phyloP scores from a whole-genome alignment of 1,140 invertebrate species.

The Diorhabda sublineata region DNA sequence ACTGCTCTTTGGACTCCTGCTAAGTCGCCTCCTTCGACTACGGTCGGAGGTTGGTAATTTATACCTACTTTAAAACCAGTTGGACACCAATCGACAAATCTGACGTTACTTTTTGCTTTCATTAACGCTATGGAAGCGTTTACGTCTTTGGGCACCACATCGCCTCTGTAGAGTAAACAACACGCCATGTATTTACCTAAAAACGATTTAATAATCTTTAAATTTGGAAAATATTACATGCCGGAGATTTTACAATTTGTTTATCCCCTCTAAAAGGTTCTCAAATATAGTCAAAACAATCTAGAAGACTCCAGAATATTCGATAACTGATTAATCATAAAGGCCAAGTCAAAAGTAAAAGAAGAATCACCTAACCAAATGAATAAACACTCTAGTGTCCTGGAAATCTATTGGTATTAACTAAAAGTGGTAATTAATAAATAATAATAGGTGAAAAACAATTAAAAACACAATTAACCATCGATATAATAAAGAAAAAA shows the following conservation, averaged over 20 bases:
- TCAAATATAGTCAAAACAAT: too few relatives aligned
- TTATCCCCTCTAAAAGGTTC: too few relatives aligned
- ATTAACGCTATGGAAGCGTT: constrained; percentile 78
- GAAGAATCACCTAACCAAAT: too few relatives aligned
- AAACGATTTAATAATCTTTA: neutral
- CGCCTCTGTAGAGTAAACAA: constrained; percentile 65
- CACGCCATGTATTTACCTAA: constrained; percentile 86
- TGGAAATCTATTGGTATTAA: too few relatives aligned
- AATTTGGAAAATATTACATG: neutral
- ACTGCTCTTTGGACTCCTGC: constrained; percentile 79
- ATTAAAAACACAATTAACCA: too few relatives aligned
- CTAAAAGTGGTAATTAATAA: too few relatives aligned
- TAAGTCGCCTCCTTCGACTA: constrained; percentile 73
- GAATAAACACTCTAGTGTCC: too few relatives aligned
- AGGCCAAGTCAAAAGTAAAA: too few relatives aligned
- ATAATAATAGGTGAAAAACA: too few relatives aligned
- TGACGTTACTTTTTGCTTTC: constrained; percentile 78
- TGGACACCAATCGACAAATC: constrained; percentile 82
- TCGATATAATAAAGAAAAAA: too few relatives aligned
- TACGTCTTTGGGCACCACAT: constrained; percentile 55
- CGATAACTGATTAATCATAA: neutral
- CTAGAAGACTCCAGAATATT: neutral
- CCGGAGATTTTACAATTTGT: neutral
- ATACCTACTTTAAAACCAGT: constrained; percentile 72
- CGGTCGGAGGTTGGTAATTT: constrained; percentile 82